These are phyloP conservation scores for Leucoraja erinaceus DNA, from an alignment of 2,113 vertebrate genomes.

Conservation along the genomic window DNA sequence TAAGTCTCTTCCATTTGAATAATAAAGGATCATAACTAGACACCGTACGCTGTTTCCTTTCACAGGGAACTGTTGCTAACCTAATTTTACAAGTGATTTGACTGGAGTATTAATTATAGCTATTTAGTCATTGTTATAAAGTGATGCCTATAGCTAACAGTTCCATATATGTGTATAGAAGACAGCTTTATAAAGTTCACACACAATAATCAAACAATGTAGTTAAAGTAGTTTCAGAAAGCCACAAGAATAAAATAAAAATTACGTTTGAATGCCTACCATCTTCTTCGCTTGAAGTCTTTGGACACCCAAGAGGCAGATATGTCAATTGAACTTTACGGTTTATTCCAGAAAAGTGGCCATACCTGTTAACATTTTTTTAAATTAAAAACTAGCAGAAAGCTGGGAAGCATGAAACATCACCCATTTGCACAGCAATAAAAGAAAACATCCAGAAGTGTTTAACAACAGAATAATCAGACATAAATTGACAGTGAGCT, in stretches of 20 bases:
- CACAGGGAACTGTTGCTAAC: background rate
- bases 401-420: background rate
- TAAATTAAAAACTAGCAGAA: background rate
- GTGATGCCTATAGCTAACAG: background rate
- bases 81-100: background rate
- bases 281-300: conserved; percentile 86
- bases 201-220: background rate
- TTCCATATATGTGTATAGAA: background rate
- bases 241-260: conserved; percentile 4
- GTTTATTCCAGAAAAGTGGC: conserved; percentile 86
- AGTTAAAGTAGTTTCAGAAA: background rate
- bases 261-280: conserved; percentile 50
- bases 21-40: background rate
- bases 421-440: background rate
- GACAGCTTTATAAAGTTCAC: background rate
- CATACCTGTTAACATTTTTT: conserved; percentile 63
- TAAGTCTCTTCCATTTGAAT: background rate
- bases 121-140: background rate
- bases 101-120: background rate
- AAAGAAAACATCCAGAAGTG: background rate
- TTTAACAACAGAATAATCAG: background rate
- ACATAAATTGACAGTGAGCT: background rate
- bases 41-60: background rate
- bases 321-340: conserved; percentile 85
- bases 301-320: conserved; percentile 82